These are phyloP conservation scores for Allenopithecus nigroviridis DNA, from an alignment of 2,797 vertebrate species.

Conservation along the genomic window DNA sequence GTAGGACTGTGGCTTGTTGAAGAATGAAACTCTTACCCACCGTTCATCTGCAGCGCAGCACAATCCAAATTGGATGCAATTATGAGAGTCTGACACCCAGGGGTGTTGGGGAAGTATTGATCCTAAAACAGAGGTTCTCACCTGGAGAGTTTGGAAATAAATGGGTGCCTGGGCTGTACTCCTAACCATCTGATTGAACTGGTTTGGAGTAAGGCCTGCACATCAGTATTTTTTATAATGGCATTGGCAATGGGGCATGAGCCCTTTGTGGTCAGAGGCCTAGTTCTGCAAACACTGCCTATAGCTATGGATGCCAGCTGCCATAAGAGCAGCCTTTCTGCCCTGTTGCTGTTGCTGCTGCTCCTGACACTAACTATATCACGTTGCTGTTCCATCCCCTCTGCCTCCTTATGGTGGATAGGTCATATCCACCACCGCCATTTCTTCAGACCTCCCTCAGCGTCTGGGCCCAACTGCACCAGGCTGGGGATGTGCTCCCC, in stretches of 20 bases:
- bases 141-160: background rate
- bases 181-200: background rate
- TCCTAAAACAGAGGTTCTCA: background rate
- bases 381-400: background rate
- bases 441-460: background rate
- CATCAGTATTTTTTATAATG: background rate
- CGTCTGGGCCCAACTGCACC: background rate
- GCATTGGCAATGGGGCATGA: background rate
- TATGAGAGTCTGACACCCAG: background rate
- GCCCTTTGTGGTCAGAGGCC: background rate
- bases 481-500: background rate
- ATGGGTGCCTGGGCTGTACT: background rate
- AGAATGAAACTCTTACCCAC: constrained; percentile 42
- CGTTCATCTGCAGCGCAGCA: constrained; percentile 24
- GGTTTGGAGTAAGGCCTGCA: background rate
- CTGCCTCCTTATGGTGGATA: background rate
- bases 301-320: background rate
- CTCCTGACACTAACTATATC: background rate
- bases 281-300: background rate
- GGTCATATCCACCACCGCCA: background rate
- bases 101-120: background rate
- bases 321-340: background rate
- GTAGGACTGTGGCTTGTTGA: constrained; percentile 31
- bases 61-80: constrained; percentile 22
- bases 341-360: background rate